Conservation (phyloP, 2,888 invertebrate species). For the Caenorhabditis zanzibari region DNA sequence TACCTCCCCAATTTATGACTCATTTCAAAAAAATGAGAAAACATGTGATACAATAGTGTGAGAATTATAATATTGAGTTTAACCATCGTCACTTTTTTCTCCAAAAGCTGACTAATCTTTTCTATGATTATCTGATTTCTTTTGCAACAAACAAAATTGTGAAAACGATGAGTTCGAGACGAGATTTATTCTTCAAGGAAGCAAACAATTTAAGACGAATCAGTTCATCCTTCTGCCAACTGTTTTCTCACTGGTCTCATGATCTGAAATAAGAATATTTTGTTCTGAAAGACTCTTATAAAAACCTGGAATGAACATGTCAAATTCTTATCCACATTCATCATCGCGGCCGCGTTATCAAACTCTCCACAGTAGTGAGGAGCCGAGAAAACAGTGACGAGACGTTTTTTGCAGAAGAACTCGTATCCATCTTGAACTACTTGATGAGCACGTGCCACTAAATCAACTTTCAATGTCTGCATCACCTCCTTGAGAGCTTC, state of each 20-base stretch:
- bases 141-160: too few relatives aligned
- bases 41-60: too few relatives aligned
- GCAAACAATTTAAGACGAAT: too few relatives aligned
- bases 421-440: conserved; percentile 71
- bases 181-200: too few relatives aligned
- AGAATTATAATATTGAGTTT: too few relatives aligned
- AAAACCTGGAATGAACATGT: conserved; percentile 41
- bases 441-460: conserved; percentile 57
- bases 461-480: conserved; percentile 63
- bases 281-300: not conserved
- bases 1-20: too few relatives aligned
- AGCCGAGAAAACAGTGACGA: conserved; percentile 69
- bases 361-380: conserved; percentile 65
- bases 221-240: not conserved
- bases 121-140: too few relatives aligned
- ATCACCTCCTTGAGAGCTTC: conserved; percentile 84
- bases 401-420: conserved; percentile 61
- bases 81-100: too few relatives aligned
- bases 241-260: conserved; percentile 25
- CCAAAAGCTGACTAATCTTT: too few relatives aligned
- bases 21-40: too few relatives aligned
- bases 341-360: conserved; percentile 56
- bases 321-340: conserved; percentile 58
- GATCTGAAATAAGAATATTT: conserved; percentile 3
- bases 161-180: too few relatives aligned